Base-by-base conservation (phyloP, 2,888 invertebrate genomes). In the Tachina fera region DNA sequence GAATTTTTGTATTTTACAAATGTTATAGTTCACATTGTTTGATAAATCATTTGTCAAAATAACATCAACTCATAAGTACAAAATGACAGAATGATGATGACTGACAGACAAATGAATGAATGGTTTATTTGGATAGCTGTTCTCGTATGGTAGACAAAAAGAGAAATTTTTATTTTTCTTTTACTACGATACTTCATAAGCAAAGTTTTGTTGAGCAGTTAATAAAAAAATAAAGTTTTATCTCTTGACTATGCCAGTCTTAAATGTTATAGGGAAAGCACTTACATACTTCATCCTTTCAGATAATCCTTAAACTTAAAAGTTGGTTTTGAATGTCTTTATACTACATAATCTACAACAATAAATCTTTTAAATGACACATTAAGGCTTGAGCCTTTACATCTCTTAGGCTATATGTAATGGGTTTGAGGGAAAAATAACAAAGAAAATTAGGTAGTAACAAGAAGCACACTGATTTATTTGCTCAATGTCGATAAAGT, bases 41-140 rank as follows among this genome's bases (percentile, higher is more conserved):
- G 86, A 86, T 79, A 83, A 76, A 67, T 79, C 77, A 86, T 86
- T 83, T 86, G 86, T 86, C 86, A 86, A 76, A 86, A 86, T 76
- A 79, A 61, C 63, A 79, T 86, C 83, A 83, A 79, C 84, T 61
- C 60, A 72, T 39, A 74, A 61, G 43, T 39, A 49, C 45, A 61
- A 71, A 58, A 14, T 61, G 67, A 75, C 31, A 56, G 49, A 51
- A 14, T 65, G 53, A 53, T 78, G 70, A 53, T 78, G 70, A 70
- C 51, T 75, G 63, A 16, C 60, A 61, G 39, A 80, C 56, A 56
- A 43, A 74, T 67, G 60, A 43, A 74, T 67, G 60, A 53, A 61
- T 71, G 51, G 39, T 58, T 51, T 58, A 53, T 70, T 19, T 75
- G 19, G 45, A 22, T 56, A 16, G 9, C 31, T 39, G 56, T 61